phyloP scores from a whole-genome alignment of 2,888 invertebrate genomes.

The Drosophila testacea region DNA sequence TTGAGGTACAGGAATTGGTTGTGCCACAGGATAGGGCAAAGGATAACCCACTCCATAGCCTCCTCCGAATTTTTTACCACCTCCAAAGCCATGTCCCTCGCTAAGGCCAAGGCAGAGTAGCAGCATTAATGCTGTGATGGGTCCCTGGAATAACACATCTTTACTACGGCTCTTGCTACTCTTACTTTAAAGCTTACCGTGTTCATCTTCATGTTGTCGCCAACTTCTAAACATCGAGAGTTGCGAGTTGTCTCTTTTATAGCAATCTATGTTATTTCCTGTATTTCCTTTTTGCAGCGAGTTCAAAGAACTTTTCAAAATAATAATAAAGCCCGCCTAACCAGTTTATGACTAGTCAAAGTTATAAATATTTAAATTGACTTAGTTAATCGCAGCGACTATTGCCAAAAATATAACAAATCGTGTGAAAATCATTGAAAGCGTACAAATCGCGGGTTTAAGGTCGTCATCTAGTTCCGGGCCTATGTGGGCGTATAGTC shows the following conservation, averaged over 20 bases:
- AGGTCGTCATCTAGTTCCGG: slow-evolving; percentile 69
- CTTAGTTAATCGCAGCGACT: slow-evolving; percentile 67
- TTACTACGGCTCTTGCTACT: not conserved
- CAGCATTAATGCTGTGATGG: slow-evolving; percentile 36
- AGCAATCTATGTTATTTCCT: slow-evolving; percentile 62
- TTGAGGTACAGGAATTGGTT: slow-evolving; percentile 64
- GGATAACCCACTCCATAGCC: slow-evolving; percentile 55
- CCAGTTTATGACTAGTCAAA: slow-evolving; percentile 52
- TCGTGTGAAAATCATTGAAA: slow-evolving; percentile 75
- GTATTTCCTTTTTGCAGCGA: slow-evolving; percentile 63
- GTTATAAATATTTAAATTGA: slow-evolving; percentile 38
- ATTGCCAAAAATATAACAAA: slow-evolving; percentile 52
- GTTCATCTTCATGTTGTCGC: slow-evolving; percentile 51
- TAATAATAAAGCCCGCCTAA: slow-evolving; percentile 24
- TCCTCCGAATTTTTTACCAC: slow-evolving; percentile 69
- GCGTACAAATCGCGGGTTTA: slow-evolving; percentile 68
- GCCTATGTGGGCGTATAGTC: slow-evolving; percentile 61
- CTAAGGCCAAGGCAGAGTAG: slow-evolving; percentile 26
- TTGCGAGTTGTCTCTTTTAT: slow-evolving; percentile 55
- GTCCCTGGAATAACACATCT: slow-evolving; percentile 35
- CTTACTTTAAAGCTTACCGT: slow-evolving; percentile 49
- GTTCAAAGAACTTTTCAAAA: slow-evolving; percentile 69
- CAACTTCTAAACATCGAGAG: slow-evolving; percentile 52
- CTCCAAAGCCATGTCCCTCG: slow-evolving; percentile 66
- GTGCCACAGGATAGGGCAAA: slow-evolving; percentile 61